Evolutionary conservation across 1,140 invertebrate genomes (phyloP).

Genomic region (Procambarus clarkii): DNA sequence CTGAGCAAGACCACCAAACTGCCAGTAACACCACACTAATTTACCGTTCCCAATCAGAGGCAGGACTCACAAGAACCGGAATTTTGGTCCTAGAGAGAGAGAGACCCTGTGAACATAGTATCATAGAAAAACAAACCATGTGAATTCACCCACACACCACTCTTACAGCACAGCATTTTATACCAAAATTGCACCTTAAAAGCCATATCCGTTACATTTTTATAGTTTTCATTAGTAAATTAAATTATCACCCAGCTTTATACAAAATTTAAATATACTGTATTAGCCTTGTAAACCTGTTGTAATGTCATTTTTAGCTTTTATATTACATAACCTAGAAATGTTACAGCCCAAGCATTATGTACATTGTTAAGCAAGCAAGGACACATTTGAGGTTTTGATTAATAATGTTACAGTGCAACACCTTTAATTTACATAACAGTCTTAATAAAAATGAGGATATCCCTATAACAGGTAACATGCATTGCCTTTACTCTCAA

Average conservation of each 20-base stretch:
- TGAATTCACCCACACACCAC: background rate
- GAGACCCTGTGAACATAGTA: conserved; percentile 37
- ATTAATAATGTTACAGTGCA: background rate
- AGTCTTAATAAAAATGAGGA: background rate
- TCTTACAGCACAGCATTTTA: background rate
- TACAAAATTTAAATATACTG: background rate
- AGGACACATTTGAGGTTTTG: background rate
- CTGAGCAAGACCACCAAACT: conserved; percentile 26
- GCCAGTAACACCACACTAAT: conserved; percentile 52
- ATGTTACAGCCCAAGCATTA: conserved; percentile 12
- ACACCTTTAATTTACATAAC: background rate
- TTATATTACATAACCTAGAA: background rate
- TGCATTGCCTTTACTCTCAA: conserved; percentile 17
- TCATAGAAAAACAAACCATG: conserved; percentile 6
- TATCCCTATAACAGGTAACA: conserved; percentile 24
- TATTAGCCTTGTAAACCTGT: conserved; percentile 29
- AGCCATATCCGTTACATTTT: background rate
- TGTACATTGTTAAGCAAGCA: background rate
- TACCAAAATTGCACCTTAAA: background rate
- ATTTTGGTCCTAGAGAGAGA: conserved; percentile 68
- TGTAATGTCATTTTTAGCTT: conserved; percentile 15
- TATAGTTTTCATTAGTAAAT: background rate
- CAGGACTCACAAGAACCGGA: conserved; percentile 63
- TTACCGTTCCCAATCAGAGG: conserved; percentile 69
- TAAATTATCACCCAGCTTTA: background rate